Conservation (phyloP, 2,888 invertebrate genomes). For the Apamea sordens region DNA sequence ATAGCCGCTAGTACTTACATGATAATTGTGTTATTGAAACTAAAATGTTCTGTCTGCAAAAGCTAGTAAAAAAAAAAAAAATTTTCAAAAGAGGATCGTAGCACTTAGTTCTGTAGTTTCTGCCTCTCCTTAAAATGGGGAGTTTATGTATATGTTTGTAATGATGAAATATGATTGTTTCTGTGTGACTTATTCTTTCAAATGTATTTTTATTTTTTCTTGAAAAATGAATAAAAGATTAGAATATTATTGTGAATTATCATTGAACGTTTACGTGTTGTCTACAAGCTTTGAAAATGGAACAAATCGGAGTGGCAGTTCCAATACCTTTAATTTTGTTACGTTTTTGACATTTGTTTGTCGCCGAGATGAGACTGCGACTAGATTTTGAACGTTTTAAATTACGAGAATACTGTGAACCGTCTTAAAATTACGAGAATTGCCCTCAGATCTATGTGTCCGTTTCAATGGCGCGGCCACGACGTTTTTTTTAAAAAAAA, state of each 20-base stretch:
- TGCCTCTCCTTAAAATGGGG: too few species aligned
- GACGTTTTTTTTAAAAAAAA: too few species aligned
- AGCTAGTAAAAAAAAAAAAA: neutral
- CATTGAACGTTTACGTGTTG: slow-evolving; percentile 1
- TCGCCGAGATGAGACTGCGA: too few species aligned
- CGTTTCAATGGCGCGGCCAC: too few species aligned
- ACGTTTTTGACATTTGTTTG: too few species aligned
- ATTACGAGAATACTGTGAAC: too few species aligned
- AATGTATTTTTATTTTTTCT: slow-evolving; percentile 16
- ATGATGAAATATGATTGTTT: neutral
- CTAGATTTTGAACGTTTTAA: too few species aligned
- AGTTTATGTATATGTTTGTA: neutral
- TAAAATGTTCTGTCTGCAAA: slow-evolving; percentile 2
- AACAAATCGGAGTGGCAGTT: too few species aligned
- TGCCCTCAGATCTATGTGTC: too few species aligned
- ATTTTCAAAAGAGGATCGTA: neutral
- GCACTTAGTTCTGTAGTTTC: neutral
- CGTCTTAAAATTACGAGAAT: too few species aligned
- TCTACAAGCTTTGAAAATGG: neutral
- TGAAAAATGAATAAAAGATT: slow-evolving; percentile 8
- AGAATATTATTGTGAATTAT: neutral
- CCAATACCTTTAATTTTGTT: too few species aligned
- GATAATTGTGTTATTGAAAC: slow-evolving; percentile 2
- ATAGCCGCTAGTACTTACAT: slow-evolving; percentile 14
- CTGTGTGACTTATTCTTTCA: slow-evolving; percentile 4